Conservation (phyloP, 2,113 vertebrate genomes). For the Phodopus roborovskii region DNA sequence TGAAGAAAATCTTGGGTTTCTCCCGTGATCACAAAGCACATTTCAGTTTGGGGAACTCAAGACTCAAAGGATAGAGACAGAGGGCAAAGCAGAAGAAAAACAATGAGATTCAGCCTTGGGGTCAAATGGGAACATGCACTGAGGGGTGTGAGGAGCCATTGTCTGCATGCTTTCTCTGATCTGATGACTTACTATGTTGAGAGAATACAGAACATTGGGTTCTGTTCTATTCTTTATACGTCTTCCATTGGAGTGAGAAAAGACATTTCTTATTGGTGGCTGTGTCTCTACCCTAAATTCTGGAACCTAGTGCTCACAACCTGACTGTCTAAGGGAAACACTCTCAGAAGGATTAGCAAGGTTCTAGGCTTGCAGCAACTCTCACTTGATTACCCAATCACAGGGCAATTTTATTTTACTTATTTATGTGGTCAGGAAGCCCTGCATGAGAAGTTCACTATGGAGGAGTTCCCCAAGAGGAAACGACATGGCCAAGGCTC, state of each 20-base stretch:
- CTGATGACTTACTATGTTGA: not conserved
- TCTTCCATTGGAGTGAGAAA: conserved; percentile 26
- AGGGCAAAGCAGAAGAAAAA: not conserved
- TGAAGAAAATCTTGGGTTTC: not conserved
- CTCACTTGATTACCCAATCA: not conserved
- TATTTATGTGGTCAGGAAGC: conserved; percentile 3
- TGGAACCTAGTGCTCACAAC: not conserved
- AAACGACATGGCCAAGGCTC: conserved; percentile 21
- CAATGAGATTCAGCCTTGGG: not conserved
- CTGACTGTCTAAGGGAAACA: not conserved
- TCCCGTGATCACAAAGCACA: not conserved
- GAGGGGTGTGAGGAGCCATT: not conserved
- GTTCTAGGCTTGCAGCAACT: not conserved
- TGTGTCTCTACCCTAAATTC: conserved; percentile 1
- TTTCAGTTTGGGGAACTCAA: not conserved
- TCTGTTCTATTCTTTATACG: not conserved
- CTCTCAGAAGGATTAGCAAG: not conserved
- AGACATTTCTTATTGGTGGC: not conserved
- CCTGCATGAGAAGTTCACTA: conserved; percentile 14
- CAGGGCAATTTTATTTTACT: not conserved
- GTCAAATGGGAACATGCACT: not conserved
- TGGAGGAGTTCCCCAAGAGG: not conserved
- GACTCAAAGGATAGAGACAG: not conserved
- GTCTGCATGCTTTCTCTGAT: not conserved
- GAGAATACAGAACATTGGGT: not conserved